Base-by-base conservation (phyloP, 1,140 invertebrate species). In the Dreissena polymorpha region DNA sequence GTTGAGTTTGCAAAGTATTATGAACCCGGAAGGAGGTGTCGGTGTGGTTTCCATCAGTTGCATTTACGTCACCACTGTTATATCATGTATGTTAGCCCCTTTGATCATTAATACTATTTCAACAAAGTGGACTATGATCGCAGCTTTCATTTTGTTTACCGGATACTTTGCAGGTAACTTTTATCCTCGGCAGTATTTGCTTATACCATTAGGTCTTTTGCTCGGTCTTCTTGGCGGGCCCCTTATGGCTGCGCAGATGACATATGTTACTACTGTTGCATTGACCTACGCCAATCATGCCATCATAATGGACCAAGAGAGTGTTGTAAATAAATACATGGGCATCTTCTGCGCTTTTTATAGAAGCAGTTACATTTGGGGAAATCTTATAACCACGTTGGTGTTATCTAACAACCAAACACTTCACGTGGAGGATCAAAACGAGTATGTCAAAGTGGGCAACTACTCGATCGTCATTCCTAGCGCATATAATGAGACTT, bases 91-190 rank as follows among this genome's bases (percentile, higher is more conserved):
- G 12, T 55, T 92, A 18, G 92, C 92, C 0, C 92, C 92, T 23
- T 90, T 89, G 87, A 86, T 92, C 29, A 92, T 92, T 49, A 89
- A 87, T 73, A 87, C 86, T 23, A 71, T 92, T 3, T 88, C 88
- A 1, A 85, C 90, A 13, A 92, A 92, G 82, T 92, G 92, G 91
- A 92, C 91, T 5, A 88, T 92, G 84, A 88, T 92, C 0, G 69
- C 86, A 6, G 87, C 88, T n/a, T 92, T 91, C 70, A 80, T 87
- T 8, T 57, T 90, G 14, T 92, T 90, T 80, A 87, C 88, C 50
- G 87, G 85, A n/a, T 92, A 92, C 83, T 90, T 92, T 80, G 88
- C 88, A 0, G 90, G 89, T 39, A 91, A 92, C 73, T 91, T 92
- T 81, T 89, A 91, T 74, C 90, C 91, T 0, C 79, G 83, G 29